Percentiles rank a stretch among this genome's conserved stretches.
Evolutionary conservation across 2,888 invertebrate species (phyloP).

Genomic region (Cosmopolites sordidus): DNA sequence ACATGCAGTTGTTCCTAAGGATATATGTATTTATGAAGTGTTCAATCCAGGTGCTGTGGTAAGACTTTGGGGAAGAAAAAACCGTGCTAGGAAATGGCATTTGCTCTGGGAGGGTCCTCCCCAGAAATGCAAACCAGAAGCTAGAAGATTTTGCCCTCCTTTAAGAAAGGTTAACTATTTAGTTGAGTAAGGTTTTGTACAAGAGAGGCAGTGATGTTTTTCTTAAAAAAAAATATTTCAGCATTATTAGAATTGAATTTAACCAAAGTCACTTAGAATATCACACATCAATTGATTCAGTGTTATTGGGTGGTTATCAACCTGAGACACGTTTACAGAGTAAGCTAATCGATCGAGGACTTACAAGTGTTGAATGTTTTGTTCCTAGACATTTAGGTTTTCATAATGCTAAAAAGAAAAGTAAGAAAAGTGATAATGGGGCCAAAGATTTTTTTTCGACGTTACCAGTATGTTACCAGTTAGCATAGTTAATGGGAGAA

Average conservation of each 20-base stretch:
- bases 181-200: conserved; percentile 58
- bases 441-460: conserved; percentile 30
- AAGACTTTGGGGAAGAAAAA: conserved; percentile 67
- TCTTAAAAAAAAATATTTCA: conserved; percentile 47
- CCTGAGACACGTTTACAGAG: conserved; percentile 36
- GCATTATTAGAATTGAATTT: conserved; percentile 79
- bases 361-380: conserved; percentile 18
- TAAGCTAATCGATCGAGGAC: conserved; percentile 34
- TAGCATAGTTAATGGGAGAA: too few relatives aligned
- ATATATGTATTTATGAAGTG: conserved; percentile 76
- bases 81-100: conserved; percentile 57
- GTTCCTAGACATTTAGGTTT: too few relatives aligned
- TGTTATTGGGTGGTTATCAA: conserved; percentile 65
- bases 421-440: too few relatives aligned
- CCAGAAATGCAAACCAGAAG: conserved; percentile 53
- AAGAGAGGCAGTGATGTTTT: too few relatives aligned
- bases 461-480: conserved; percentile 38
- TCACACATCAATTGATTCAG: conserved; percentile 84
- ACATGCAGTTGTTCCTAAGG: conserved; percentile 62
- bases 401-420: too few relatives aligned
- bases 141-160: conserved; percentile 74
- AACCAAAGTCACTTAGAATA: conserved; percentile 77
- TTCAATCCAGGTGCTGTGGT: conserved; percentile 82
- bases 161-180: conserved; percentile 56
- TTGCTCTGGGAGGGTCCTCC: conserved; percentile 74